Conservation (phyloP, 1,140 invertebrate genomes). For the Pseudobourletiella spinata region DNA sequence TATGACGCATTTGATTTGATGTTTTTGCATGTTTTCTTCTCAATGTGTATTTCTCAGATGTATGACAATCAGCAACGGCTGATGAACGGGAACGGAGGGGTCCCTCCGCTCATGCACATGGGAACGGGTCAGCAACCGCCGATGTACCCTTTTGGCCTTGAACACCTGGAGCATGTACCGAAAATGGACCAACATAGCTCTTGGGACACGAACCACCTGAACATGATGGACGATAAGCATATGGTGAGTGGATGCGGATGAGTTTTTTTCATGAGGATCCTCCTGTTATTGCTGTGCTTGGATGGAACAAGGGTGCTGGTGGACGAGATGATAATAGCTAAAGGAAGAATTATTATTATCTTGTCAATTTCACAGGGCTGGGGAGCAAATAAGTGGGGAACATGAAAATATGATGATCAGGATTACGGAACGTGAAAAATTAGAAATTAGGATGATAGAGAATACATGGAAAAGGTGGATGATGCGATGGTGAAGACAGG, state of each 20-base stretch:
- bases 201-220: constrained; percentile 17
- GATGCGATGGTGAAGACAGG: too few species aligned
- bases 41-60: constrained; percentile 25
- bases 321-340: background rate
- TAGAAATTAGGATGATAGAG: too few species aligned
- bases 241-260: constrained; percentile 6
- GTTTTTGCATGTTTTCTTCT: too few species aligned
- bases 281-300: constrained; percentile 1
- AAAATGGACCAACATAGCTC: constrained; percentile 25
- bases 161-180: constrained; percentile 18
- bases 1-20: too few species aligned
- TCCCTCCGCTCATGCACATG: constrained; percentile 29
- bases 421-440: too few species aligned
- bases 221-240: constrained; percentile 29
- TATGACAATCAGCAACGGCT: constrained; percentile 22
- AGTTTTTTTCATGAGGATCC: background rate
- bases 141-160: constrained; percentile 27
- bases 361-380: background rate
- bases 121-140: constrained; percentile 16
- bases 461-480: too few species aligned
- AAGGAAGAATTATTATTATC: background rate
- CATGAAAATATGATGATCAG: background rate
- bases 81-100: constrained; percentile 27
- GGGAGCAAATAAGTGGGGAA: constrained; percentile 9
- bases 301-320: background rate